These are phyloP conservation scores for Acrossocheilus fasciatus DNA, from an alignment of 2,797 vertebrate genomes.

Conservation along the genomic window DNA sequence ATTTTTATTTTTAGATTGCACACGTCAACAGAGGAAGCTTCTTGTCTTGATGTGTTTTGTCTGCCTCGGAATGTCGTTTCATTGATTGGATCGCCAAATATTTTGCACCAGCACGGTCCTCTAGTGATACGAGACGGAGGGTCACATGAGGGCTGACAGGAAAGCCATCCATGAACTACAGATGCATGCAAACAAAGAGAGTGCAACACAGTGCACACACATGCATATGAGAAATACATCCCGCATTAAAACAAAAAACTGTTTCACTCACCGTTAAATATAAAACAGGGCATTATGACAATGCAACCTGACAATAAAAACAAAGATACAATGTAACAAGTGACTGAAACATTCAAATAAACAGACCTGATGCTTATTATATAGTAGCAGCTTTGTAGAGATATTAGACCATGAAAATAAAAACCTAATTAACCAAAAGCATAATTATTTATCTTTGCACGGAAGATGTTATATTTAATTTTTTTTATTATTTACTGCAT, in stretches of 20 bases:
- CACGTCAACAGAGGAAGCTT: background rate
- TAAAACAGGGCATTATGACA: background rate
- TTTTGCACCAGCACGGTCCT: background rate
- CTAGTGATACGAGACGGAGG: background rate
- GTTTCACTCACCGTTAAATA: background rate
- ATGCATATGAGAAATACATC: background rate
- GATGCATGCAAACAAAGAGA: background rate
- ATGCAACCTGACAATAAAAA: background rate
- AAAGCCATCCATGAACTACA: background rate
- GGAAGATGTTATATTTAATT: too few species aligned
- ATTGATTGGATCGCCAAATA: background rate
- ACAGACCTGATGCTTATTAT: background rate
- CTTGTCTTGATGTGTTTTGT: background rate
- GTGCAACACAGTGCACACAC: background rate
- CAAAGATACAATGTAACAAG: background rate
- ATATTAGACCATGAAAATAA: background rate
- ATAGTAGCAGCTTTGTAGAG: background rate
- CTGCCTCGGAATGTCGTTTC: background rate
- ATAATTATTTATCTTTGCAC: too few species aligned
- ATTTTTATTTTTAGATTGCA: slow-evolving; percentile 32
- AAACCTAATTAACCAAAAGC: background rate
- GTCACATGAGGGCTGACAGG: background rate
- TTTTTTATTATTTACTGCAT: background rate
- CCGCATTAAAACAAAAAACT: background rate
- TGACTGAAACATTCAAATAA: background rate